These are phyloP conservation scores for Ceratina australensis DNA, from an alignment of 1,140 invertebrate genomes.

Conservation along the genomic window DNA sequence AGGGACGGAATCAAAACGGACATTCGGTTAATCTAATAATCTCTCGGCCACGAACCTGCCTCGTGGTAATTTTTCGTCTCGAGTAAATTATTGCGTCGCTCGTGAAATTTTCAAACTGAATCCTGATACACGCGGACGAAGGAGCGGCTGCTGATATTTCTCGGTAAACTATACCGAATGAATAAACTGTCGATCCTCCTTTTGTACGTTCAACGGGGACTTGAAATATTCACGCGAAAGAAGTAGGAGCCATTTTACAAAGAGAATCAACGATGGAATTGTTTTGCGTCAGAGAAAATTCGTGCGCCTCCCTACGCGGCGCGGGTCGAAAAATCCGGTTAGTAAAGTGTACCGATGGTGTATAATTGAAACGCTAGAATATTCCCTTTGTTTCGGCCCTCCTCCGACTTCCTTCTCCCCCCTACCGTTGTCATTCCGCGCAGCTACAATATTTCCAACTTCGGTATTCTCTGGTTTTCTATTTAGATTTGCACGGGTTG, in stretches of 20 bases:
- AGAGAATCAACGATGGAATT: slow-evolving; percentile 40
- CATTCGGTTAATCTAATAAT: too few relatives aligned
- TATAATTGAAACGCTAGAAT: slow-evolving; percentile 37
- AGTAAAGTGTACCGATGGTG: slow-evolving; percentile 17
- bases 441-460: slow-evolving; percentile 2
- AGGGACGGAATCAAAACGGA: too few relatives aligned
- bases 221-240: background rate
- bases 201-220: too few relatives aligned
- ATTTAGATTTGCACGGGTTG: background rate
- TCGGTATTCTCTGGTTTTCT: background rate
- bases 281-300: slow-evolving; percentile 33
- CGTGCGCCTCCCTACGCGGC: background rate
- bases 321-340: slow-evolving; percentile 33
- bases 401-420: too few relatives aligned
- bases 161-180: too few relatives aligned
- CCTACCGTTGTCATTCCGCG: slow-evolving; percentile 1
- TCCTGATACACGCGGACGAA: too few relatives aligned
- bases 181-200: too few relatives aligned
- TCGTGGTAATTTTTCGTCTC: background rate
- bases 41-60: background rate
- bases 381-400: background rate
- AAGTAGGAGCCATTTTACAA: background rate
- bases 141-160: too few relatives aligned
- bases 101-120: background rate
- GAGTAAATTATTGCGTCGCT: background rate